Base-by-base conservation (phyloP, 2,888 invertebrate species). In the Boloria euphrosyne region DNA sequence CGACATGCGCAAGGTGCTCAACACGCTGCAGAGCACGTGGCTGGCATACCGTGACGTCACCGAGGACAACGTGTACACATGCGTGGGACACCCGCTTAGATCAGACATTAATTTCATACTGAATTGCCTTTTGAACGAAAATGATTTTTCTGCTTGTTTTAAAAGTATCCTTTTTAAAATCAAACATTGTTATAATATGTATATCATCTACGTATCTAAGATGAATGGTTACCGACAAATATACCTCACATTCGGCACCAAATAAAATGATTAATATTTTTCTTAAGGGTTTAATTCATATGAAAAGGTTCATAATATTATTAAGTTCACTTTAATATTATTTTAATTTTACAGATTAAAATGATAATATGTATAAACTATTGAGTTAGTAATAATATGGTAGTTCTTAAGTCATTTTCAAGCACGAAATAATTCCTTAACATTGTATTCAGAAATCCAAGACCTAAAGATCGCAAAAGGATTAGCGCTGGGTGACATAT, bases 1-100 rank as follows among this genome's bases (percentile, higher is more conserved):
- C 13, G 99, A 99, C 88, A 99, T 99, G 99, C 94, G 99, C 74
- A 97, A 97, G 85, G 98, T 99, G 0, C 88, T 99, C 22, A 99
- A 99, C 89, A 97, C 99, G 22, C 92, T 99, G 59, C 99, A 99
- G 92, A 98, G 98, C 89, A 97, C 98, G 13, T 96, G 97, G 89
- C 95, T 99, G 88, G 98, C 99, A 1, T 98, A 96, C 86, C 96
- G 96, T 74, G 92, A 93, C 72, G 97, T 99, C 44, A 96, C 95
- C 31, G 98, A 98, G 87, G 96, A 97, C 74, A 96, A 95, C 82
- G 99, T 94, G 3, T 99, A 99, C 86, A 95, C 96, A 1, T 99
- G 99, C 85, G 98, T 99, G 43, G 99, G 99, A 0, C 99, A 99
- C 88, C 99, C 99, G 2, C 91, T 97, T 18, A 96, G 96, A 63